phyloP scores from a whole-genome alignment of 2,797 vertebrate species.

The Micromesistius poutassou region DNA sequence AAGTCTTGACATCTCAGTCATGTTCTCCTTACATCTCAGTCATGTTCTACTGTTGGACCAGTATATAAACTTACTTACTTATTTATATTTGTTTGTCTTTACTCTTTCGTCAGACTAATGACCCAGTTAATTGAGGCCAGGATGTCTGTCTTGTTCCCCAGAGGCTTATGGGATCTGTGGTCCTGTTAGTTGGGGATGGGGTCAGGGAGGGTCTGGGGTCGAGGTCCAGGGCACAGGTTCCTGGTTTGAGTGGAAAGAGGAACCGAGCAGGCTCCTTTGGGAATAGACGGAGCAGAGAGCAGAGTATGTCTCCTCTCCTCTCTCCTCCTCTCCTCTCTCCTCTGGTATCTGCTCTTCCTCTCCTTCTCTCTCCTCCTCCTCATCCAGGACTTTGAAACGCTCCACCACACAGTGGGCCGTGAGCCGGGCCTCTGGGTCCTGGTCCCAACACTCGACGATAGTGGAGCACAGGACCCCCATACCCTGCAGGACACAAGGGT shows the following conservation, averaged over 20 bases:
- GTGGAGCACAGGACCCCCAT: constrained; percentile 84
- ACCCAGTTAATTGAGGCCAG: neutral
- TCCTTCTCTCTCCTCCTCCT: neutral
- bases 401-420: constrained; percentile 89
- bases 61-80: neutral
- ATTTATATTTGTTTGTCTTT: neutral
- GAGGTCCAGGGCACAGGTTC: neutral
- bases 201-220: neutral
- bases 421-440: constrained; percentile 87
- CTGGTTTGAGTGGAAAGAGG: constrained; percentile 13
- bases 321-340: neutral
- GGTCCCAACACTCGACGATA: constrained; percentile 89
- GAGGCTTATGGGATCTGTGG: neutral
- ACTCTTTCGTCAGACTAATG: neutral
- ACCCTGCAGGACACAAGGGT: constrained; percentile 64
- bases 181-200: neutral
- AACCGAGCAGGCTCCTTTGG: neutral
- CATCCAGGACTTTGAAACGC: constrained; percentile 76
- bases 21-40: neutral
- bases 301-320: constrained; percentile 6
- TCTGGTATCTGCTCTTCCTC: constrained; percentile 3
- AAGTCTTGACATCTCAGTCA: neutral
- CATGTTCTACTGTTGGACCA: neutral
- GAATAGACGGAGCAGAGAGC: neutral
- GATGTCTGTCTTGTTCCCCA: neutral